phyloP scores from a whole-genome alignment of 1,140 invertebrate species.

The Belonocnema kinseyi region DNA sequence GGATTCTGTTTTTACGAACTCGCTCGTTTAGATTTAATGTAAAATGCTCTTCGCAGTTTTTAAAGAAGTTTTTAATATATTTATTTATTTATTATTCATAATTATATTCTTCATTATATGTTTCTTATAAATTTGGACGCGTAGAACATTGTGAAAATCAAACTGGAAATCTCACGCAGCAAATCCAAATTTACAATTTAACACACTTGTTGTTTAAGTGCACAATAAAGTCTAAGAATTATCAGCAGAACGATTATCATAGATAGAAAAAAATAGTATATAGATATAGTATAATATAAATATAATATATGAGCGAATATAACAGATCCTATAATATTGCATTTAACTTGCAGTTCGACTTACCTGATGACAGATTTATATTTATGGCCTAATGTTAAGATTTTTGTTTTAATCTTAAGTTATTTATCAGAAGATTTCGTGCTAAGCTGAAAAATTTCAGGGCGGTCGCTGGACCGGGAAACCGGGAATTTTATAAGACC shows the following conservation, averaged over 20 bases:
- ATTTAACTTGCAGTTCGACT: conserved; percentile 42
- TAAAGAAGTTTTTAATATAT: conserved; percentile 45
- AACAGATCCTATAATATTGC: conserved; percentile 15
- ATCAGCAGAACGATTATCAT: conserved; percentile 21
- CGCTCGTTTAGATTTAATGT: not conserved
- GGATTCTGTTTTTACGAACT: not conserved
- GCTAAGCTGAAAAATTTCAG: too few relatives aligned
- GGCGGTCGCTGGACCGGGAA: too few relatives aligned
- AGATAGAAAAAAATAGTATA: conserved; percentile 39
- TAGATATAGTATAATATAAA: conserved; percentile 31
- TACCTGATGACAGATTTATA: conserved; percentile 57
- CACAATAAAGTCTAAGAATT: conserved; percentile 19
- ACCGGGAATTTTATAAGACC: too few relatives aligned
- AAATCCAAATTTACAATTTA: conserved; percentile 1
- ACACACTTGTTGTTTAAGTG: conserved; percentile 26
- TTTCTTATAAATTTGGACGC: not conserved
- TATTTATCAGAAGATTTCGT: not conserved
- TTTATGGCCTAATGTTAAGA: conserved; percentile 55
- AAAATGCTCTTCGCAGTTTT: not conserved
- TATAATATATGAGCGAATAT: conserved; percentile 1
- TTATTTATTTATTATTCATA: conserved; percentile 13
- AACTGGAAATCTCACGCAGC: not conserved
- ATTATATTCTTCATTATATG: not conserved
- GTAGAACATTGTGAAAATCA: conserved; percentile 3
- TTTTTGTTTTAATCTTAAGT: conserved; percentile 34